Conservation (phyloP, 1,140 invertebrate species). For the Drosophila obscura region DNA sequence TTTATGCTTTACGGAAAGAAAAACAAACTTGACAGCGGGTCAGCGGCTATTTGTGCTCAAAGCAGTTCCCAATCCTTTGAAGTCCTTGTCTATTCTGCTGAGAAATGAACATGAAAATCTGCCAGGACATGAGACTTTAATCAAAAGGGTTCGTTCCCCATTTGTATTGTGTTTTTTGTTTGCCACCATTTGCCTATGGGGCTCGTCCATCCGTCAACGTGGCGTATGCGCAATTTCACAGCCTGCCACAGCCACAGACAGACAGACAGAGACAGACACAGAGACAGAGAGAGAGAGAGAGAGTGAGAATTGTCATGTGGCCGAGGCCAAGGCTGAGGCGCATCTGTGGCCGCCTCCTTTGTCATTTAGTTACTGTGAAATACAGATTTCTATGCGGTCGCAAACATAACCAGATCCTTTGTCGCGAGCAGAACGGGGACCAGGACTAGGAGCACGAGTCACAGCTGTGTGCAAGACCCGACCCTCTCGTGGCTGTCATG, state of each 20-base stretch:
- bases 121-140: slow-evolving; percentile 51
- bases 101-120: slow-evolving; percentile 70
- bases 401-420: slow-evolving; percentile 47
- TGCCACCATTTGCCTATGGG: slow-evolving; percentile 36
- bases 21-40: slow-evolving; percentile 69
- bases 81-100: slow-evolving; percentile 59
- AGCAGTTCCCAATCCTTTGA: slow-evolving; percentile 52
- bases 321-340: slow-evolving; percentile 24
- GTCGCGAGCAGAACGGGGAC: not conserved
- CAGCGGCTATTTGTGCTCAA: slow-evolving; percentile 64
- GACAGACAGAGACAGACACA: slow-evolving; percentile 1
- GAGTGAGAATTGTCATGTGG: slow-evolving; percentile 59
- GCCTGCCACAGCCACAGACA: slow-evolving; percentile 38
- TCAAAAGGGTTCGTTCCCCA: slow-evolving; percentile 38
- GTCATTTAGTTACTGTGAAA: slow-evolving; percentile 59
- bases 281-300: not conserved
- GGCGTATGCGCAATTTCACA: slow-evolving; percentile 74
- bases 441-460: not conserved
- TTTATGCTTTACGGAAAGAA: slow-evolving; percentile 30
- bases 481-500: slow-evolving; percentile 38
- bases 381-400: slow-evolving; percentile 61
- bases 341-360: slow-evolving; percentile 41
- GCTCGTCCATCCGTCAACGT: slow-evolving; percentile 51
- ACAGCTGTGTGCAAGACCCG: slow-evolving; percentile 21
- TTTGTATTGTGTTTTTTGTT: slow-evolving; percentile 17